Percentiles rank a stretch among this genome's conserved stretches.
phyloP scores from a whole-genome alignment of 2,888 invertebrate genomes.

The Zele albiditarsus region DNA sequence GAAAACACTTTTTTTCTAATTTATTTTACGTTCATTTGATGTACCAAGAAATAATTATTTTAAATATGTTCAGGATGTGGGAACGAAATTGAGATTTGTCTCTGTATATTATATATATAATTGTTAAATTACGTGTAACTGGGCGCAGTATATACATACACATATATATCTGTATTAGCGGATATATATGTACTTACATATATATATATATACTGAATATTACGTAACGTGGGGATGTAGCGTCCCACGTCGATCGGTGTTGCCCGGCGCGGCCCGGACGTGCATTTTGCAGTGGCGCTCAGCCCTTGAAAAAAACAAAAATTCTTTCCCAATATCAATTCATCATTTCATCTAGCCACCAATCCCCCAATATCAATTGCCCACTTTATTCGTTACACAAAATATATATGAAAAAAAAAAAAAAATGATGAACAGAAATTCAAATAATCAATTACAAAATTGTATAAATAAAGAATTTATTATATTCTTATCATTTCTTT shows the following conservation, averaged over 20 bases:
- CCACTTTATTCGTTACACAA: too few species aligned
- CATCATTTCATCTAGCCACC: not conserved
- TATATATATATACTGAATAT: conserved; percentile 5
- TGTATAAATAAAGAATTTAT: not conserved
- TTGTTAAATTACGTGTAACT: conserved; percentile 8
- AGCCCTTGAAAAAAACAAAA: conserved; percentile 4
- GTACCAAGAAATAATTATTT: not conserved
- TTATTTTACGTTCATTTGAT: too few species aligned
- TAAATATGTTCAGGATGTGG: not conserved
- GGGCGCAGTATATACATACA: not conserved
- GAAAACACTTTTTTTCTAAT: not conserved
- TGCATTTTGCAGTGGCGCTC: conserved; percentile 5
- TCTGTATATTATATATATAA: not conserved
- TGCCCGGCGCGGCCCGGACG: conserved; percentile 9
- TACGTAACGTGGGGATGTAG: conserved; percentile 7
- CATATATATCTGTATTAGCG: not conserved
- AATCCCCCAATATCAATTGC: not conserved
- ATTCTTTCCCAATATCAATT: not conserved
- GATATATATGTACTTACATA: not conserved
- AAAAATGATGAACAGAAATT: not conserved
- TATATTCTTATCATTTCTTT: not conserved
- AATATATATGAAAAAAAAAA: too few species aligned
- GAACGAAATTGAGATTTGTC: not conserved
- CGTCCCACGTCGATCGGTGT: conserved; percentile 8
- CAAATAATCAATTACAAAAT: not conserved